phyloP scores from a whole-genome alignment of 2,888 invertebrate species.

The Thecocarcelia acutangulata region DNA sequence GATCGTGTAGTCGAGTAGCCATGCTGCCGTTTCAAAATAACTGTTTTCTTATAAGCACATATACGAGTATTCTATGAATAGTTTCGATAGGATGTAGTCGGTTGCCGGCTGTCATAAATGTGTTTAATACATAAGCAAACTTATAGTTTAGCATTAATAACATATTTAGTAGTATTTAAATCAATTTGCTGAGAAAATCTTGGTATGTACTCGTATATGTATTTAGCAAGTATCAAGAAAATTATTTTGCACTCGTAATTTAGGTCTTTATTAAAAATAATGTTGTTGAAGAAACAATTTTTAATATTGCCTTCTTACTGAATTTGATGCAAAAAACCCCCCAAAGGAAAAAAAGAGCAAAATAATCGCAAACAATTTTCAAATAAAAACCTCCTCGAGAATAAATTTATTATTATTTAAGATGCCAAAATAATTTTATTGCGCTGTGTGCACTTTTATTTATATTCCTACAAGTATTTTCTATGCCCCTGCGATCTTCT shows the following conservation, averaged over 20 bases:
- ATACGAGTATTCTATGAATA: no score
- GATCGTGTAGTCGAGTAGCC: no score
- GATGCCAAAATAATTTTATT: slow-evolving; percentile 68
- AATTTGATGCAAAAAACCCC: background rate
- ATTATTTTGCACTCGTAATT: slow-evolving; percentile 39
- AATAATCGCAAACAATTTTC: slow-evolving; percentile 28
- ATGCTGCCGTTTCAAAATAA: no score
- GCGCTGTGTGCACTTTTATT: slow-evolving; percentile 64
- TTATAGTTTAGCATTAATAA: no score
- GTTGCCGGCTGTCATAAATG: no score
- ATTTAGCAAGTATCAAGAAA: background rate
- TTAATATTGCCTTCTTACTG: no score
- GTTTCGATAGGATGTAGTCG: no score
- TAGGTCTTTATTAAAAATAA: slow-evolving; percentile 63
- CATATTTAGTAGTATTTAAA: slow-evolving; percentile 1
- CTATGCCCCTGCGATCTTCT: slow-evolving; percentile 36
- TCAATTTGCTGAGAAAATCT: slow-evolving; percentile 1
- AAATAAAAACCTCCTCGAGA: slow-evolving; percentile 55
- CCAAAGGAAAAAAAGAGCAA: background rate
- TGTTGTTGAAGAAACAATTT: slow-evolving; percentile 53
- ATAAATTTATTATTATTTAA: slow-evolving; percentile 66
- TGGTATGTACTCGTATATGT: no score
- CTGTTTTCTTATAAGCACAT: no score
- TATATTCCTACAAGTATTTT: slow-evolving; percentile 56
- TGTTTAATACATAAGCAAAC: no score